Conservation (phyloP, 35 echinoderm and acorn worm species). For the Hemicentrotus pulcherrimus region DNA sequence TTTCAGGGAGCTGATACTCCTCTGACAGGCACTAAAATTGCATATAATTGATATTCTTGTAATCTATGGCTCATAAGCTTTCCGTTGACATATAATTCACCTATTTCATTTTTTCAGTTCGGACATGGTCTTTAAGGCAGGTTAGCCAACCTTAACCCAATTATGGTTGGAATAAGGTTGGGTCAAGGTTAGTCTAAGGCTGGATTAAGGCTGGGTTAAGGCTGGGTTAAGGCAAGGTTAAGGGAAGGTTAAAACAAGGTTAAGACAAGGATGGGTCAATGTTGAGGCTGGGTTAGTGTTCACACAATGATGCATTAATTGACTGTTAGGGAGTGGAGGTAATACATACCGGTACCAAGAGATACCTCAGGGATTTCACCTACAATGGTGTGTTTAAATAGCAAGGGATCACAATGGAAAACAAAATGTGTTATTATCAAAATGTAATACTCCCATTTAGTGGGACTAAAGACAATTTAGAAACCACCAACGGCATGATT, state of each 20-base stretch:
- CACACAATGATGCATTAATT: neutral
- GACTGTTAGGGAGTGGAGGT: neutral
- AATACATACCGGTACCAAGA: conserved; percentile 18
- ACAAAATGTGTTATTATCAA: neutral
- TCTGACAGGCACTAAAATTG: too few relatives aligned
- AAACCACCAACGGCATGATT: too few relatives aligned
- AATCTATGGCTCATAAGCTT: too few relatives aligned
- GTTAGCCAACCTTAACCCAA: neutral
- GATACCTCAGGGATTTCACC: neutral
- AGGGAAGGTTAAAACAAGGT: neutral
- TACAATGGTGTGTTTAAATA: conserved; percentile 3
- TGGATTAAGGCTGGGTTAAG: neutral
- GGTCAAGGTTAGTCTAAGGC: neutral
- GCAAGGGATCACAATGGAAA: neutral
- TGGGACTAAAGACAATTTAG: too few relatives aligned
- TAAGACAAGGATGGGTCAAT: neutral
- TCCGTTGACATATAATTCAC: too few relatives aligned
- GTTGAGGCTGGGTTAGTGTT: neutral
- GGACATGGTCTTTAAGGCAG: neutral
- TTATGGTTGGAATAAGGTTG: neutral
- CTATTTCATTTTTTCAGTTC: too few relatives aligned
- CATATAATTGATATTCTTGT: too few relatives aligned
- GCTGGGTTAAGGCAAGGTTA: neutral
- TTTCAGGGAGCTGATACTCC: too few relatives aligned
- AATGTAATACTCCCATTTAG: too few relatives aligned